Percentiles rank a stretch among this genome's conserved stretches.
Conservation (phyloP, 2,113 vertebrate species). For the Mungos mungo region DNA sequence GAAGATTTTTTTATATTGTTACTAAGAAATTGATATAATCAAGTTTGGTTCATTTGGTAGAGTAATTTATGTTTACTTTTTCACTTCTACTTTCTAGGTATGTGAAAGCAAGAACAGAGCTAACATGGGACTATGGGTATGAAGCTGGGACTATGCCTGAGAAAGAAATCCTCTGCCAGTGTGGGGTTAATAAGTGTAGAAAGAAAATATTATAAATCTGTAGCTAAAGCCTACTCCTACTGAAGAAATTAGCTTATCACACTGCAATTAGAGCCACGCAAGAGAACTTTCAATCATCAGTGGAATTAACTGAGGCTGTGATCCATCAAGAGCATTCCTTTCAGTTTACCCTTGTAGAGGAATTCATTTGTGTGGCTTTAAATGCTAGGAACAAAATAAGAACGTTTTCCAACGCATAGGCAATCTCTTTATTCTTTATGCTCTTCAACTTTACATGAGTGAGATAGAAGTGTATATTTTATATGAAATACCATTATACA, state of each 20-base stretch:
- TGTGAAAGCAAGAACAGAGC: constrained; percentile 92
- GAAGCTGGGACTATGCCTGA: constrained; percentile 82
- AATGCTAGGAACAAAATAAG: constrained; percentile 51
- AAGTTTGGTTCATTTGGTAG: neutral
- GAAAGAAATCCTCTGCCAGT: constrained; percentile 89
- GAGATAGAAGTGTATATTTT: constrained; percentile 59
- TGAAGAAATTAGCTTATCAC: constrained; percentile 33
- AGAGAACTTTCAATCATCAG: neutral
- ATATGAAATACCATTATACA: constrained; percentile 54
- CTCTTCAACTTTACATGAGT: constrained; percentile 43
- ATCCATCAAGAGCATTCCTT: constrained; percentile 24
- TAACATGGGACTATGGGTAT: constrained; percentile 94
- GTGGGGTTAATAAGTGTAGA: constrained; percentile 87
- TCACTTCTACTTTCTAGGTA: constrained; percentile 84
- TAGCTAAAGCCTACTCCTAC: neutral
- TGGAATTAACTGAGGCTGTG: constrained; percentile 3
- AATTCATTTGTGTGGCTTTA: constrained; percentile 50
- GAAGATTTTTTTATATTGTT: constrained; percentile 11
- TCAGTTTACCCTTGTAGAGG: neutral
- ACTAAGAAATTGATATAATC: neutral
- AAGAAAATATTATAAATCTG: constrained; percentile 81
- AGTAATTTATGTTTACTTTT: constrained; percentile 50
- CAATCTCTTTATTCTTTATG: constrained; percentile 37
- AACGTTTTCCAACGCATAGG: constrained; percentile 20
- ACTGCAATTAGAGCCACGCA: neutral